Base-by-base conservation (phyloP, 1,140 invertebrate species). In the Globodera rostochiensis region DNA sequence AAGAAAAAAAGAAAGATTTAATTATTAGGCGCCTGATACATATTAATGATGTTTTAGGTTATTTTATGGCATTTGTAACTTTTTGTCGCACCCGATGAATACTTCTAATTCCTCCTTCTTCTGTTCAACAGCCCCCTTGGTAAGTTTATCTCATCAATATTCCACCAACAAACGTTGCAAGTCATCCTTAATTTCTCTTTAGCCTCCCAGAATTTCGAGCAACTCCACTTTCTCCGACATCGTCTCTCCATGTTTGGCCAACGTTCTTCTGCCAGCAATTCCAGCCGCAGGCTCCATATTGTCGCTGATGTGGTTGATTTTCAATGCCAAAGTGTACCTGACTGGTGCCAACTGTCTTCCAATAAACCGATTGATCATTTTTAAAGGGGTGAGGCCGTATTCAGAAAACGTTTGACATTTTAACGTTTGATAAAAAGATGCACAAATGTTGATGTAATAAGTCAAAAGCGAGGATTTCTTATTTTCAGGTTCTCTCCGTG, bases 231-330 rank as follows among this genome's bases (percentile, higher is more conserved):
- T 69, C 21, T 53, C 53, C n/a, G 49, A 78, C 21, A 70, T 78
- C n/a, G 64, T 78, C 66, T 78, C 77, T 6, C 57, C 77, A 19
- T 78, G 77, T 78, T 47, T 78, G 25, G 77, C 77, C 66, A 69
- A 78, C 45, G 77, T 78, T 25, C 19, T 78, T 11, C 19, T 78
- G 6, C 77, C 77, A 25, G 69, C 64, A 21, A n/a, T 64, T 6
- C 77, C 77, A 25, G 21, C 66, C 13, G 11, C 47, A 8, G 49
- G 71, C 45, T 53, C 77, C 49, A 25, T 78, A 25, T 69, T 49
- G 6, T 25, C 77, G 66, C 36, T 78, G 66, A 8, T 69, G 21
- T 49, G 50, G 6, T 21, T 78, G 25, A 71, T 53, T 78, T 15
- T 78, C 15, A 19, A 78, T 15, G 21, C 66, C 19, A 21, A 45